Evolutionary conservation across 2,888 invertebrate genomes (phyloP).

Genomic region (Mechanitis messenoides): DNA sequence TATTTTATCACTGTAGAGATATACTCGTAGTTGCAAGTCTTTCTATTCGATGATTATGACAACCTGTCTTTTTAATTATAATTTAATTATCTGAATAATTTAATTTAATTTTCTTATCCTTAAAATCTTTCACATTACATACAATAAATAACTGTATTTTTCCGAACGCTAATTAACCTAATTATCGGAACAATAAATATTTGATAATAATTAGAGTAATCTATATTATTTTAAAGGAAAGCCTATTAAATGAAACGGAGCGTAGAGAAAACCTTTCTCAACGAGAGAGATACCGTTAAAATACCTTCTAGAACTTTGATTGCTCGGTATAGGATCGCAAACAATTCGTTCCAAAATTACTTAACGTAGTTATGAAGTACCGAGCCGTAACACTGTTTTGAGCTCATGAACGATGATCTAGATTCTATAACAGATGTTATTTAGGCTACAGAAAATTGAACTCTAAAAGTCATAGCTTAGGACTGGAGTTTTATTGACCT

Average conservation of each 20-base stretch:
- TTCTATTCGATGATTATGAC: no score
- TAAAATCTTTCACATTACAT: no score
- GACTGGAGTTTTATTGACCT: constrained; percentile 17
- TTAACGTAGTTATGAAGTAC: constrained; percentile 23
- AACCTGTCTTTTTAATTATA: no score
- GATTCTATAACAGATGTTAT: constrained; percentile 10
- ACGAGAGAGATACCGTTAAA: neutral
- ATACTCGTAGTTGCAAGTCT: no score
- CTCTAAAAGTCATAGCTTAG: constrained; percentile 15
- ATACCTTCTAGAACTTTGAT: constrained; percentile 2
- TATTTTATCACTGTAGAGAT: no score
- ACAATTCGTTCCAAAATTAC: constrained; percentile 23
- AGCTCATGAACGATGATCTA: constrained; percentile 10
- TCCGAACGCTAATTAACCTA: no score
- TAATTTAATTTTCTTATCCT: no score
- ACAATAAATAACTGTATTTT: no score
- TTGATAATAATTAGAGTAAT: no score
- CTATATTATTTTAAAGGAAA: no score
- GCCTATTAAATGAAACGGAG: neutral
- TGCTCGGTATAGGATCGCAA: constrained; percentile 14
- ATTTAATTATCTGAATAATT: no score
- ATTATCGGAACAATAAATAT: no score
- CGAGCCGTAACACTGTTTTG: constrained; percentile 22
- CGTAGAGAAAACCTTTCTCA: neutral
- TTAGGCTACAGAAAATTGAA: constrained; percentile 15